A percentile compares a stretch with the other conserved stretches of the same genome.
Conservation (phyloP, 1,140 invertebrate species). For the Neodiprion pinetum region DNA sequence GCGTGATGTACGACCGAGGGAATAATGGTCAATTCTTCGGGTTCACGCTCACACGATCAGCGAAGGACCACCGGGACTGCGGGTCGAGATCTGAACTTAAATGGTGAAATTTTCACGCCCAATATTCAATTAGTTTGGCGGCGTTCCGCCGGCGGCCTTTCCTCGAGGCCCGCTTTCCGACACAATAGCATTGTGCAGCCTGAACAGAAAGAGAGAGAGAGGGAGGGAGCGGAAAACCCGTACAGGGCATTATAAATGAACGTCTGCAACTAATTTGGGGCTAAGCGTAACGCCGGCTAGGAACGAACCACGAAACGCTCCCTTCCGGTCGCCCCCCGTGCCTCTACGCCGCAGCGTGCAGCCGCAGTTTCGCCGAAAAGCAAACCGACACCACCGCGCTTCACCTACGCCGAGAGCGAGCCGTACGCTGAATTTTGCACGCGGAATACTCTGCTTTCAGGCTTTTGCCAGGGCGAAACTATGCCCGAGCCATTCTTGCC, state of each 20-base stretch:
- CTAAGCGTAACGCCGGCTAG: constrained; percentile 38
- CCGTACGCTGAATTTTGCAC: too few relatives aligned
- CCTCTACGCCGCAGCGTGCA: not conserved
- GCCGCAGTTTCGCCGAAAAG: too few relatives aligned
- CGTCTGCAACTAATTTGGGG: constrained; percentile 59
- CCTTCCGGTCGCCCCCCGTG: constrained; percentile 20
- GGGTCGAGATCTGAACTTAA: constrained; percentile 42
- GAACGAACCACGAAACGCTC: constrained; percentile 30
- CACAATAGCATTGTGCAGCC: constrained; percentile 24
- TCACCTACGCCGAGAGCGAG: too few relatives aligned
- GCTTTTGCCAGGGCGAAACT: too few relatives aligned
- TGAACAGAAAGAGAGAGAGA: not conserved
- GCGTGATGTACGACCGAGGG: too few relatives aligned
- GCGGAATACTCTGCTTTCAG: too few relatives aligned
- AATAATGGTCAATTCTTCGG: too few relatives aligned
- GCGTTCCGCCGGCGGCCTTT: constrained; percentile 26
- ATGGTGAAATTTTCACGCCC: constrained; percentile 51
- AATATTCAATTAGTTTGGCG: constrained; percentile 37
- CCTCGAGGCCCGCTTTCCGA: constrained; percentile 1
- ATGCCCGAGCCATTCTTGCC: too few relatives aligned
- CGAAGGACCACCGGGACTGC: constrained; percentile 30
- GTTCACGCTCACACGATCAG: too few relatives aligned
- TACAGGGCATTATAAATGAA: constrained; percentile 54
- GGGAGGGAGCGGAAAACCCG: too few relatives aligned
- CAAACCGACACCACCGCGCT: too few relatives aligned